Evolutionary conservation across 2,888 invertebrate species (phyloP), one percentile per base, ranked within the genome.

Genomic region (Torymus texanus): DNA sequence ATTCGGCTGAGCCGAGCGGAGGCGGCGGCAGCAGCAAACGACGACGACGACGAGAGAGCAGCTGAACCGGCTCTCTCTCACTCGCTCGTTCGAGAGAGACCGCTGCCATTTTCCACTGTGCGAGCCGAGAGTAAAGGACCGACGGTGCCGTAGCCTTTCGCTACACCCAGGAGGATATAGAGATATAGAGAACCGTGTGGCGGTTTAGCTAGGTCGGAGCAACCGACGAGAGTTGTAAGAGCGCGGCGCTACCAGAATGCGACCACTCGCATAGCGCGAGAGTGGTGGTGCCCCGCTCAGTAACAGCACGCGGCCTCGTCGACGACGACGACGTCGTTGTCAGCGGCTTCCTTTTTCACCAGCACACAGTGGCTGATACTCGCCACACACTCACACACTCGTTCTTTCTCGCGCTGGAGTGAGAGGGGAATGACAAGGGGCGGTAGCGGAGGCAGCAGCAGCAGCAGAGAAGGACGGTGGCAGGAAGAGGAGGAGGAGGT

Each of bases 361-460:
- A 58, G 18, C 56, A 11, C n/a, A 24, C 55, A 55, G 67, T 58
- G 41, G 41, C 62, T 24, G 62, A 53, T 14, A 8, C 8, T 41
- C 4, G 21, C 2, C 53, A 2, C 14, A n/a, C 53, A 53, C 50
- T 53, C 53, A 21, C 53, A 67, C 50, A 53, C 50, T 53, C 24
- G 13, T 21, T 55, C 50, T 14, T 16, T 0, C 14, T 10, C 62
- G 59, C 21, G 24, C 14, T 13, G 4, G 8, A 24, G 59, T 12
- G 55, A 16, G 67, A 73, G 79, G 58, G 67, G 56, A 61, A 71
- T n/a, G n/a, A 56, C 51, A 66, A 66, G 66, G 59, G 61, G 62
- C 16, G 41, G 41, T 2, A 51, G 65, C 29, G 61, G 50, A 11
- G 67, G 55, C 4, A 21, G 55, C n/a, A 55, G 58, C 16, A 41